Evolutionary conservation across 2,797 vertebrate genomes (phyloP), one percentile per base, ranked within the genome.

Genomic region (Gambelia wislizenii): DNA sequence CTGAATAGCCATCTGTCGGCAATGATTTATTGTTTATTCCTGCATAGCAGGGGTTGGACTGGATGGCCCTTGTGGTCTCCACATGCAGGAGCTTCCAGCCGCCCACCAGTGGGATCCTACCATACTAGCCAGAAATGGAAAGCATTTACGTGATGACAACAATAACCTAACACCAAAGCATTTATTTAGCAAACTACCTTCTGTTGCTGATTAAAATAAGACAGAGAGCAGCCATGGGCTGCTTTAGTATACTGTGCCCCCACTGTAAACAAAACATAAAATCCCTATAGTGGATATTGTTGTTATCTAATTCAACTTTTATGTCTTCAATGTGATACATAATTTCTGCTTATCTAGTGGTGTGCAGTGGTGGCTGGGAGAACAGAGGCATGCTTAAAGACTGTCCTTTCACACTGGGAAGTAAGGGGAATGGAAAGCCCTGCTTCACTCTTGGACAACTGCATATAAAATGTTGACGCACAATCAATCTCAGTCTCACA

Each of bases 111-210:
- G 0, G 0, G 9, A 92, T 56, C 69, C 79, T 49, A 44, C 77
- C 5, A 83, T 18, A 39, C 70, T 44, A 75, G 89, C 74, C 61
- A 90, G 88, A 84, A 70, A 0, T 75, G 0, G 70, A 77, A 91
- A 56, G 67, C 0, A 2, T 61, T 86, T 25, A 1, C 0, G 74
- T 1, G 25, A 27, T 36, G 42, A 89, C 93, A 83, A 0, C 75
- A 1, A 30, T 0, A 49, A 83, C 42, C 52, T 52, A 87, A 84
- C 78, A 30, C 25, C 67, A 69, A 80, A 88, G 39, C 36, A 89
- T 91, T 74, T 70, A 87, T 92, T 90, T 89, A 89, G 20, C 56
- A 59, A 59, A 54, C 72, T 80, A 89, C 16, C 56, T 42, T 91
- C 80, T 52, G 74, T 89, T 87, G 82, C 74, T 92, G 80, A n/a